A percentile compares a stretch with the other conserved stretches of the same genome.
These are phyloP conservation scores for Hippocampus mohnikei DNA, from an alignment of 2,113 vertebrate genomes.

Conservation along the genomic window DNA sequence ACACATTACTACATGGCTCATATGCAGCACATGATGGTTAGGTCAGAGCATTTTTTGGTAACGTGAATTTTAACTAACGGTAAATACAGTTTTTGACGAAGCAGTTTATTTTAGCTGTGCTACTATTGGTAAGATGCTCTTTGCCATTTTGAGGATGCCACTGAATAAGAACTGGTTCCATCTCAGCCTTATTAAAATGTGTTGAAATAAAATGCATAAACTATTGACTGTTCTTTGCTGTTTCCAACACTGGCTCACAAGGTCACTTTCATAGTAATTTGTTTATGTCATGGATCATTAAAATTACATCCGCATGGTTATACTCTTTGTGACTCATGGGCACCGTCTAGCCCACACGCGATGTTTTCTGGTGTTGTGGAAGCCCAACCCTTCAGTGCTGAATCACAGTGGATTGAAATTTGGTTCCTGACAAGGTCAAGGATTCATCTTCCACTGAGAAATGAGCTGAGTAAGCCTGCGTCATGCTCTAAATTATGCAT, in stretches of 20 bases:
- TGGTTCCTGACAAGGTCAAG: constrained; percentile 36
- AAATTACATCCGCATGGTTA: constrained; percentile 50
- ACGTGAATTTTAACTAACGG: not conserved
- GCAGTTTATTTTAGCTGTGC: not conserved
- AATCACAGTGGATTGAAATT: constrained; percentile 35
- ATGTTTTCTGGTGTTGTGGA: constrained; percentile 42
- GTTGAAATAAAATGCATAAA: constrained; percentile 46
- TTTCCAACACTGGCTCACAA: constrained; percentile 43
- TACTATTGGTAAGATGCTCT: not conserved
- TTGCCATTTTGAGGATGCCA: constrained; percentile 20
- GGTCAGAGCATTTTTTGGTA: constrained; percentile 14
- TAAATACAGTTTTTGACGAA: constrained; percentile 12
- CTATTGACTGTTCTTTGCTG: constrained; percentile 37
- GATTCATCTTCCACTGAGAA: constrained; percentile 34
- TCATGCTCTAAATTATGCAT: constrained; percentile 61
- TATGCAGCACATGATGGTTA: constrained; percentile 8
- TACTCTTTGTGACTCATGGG: constrained; percentile 18
- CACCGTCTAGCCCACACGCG: constrained; percentile 3
- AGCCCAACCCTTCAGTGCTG: constrained; percentile 25
- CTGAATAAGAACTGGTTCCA: constrained; percentile 52
- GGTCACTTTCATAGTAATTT: constrained; percentile 54
- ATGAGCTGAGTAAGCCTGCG: constrained; percentile 55
- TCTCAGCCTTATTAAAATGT: constrained; percentile 44
- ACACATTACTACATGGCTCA: constrained; percentile 15
- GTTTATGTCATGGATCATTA: constrained; percentile 59